Evolutionary conservation across 1,140 invertebrate genomes (phyloP), one percentile per base, ranked within the genome.

Genomic region (Diorhabda sublineata): DNA sequence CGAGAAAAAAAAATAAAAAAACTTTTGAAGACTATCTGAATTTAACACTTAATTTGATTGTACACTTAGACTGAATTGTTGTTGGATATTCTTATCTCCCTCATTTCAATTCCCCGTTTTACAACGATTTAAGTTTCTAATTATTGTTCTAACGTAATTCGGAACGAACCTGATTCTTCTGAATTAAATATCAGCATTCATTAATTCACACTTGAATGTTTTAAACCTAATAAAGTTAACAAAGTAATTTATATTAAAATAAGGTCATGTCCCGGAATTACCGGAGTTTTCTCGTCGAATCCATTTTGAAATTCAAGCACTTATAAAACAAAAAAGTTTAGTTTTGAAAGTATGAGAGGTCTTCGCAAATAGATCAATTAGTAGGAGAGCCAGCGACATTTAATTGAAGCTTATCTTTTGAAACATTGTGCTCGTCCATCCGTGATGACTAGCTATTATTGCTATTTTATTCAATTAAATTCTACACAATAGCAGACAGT

Each of bases 161-260:
- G n/a, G 47, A 6, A 52, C 6, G 47, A 52, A 52, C 47, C n/a
- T n/a, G 47, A 52, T 52, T 52, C 47, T 52, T n/a, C n/a, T 52
- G 47, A 52, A 52, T 52, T 52, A 52, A 52, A 52, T 52, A 52
- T 52, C 47, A 52, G 47, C 47, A 52, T 52, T 52, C 47, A 52
- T 52, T 52, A 52, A 52, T 52, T 52, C 47, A 52, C 47, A 52
- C 47, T 52, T 52, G 47, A 52, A 52, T 52, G 47, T 52, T 52
- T 52, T 52, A 52, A n/a, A 52, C n/a, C 47, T 52, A 52, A 52
- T 52, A 52, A 52, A 52, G 47, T 52, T 52, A n/a, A 52, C 6
- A 52, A n/a, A 52, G 47, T 52, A 52, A 52, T 52, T 52, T 52
- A 52, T 52, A 52, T 52, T 52, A 52, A 52, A 52, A 52, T 52